Evolutionary conservation across 2,113 vertebrate species (phyloP).

Genomic region (Megalops atlanticus): DNA sequence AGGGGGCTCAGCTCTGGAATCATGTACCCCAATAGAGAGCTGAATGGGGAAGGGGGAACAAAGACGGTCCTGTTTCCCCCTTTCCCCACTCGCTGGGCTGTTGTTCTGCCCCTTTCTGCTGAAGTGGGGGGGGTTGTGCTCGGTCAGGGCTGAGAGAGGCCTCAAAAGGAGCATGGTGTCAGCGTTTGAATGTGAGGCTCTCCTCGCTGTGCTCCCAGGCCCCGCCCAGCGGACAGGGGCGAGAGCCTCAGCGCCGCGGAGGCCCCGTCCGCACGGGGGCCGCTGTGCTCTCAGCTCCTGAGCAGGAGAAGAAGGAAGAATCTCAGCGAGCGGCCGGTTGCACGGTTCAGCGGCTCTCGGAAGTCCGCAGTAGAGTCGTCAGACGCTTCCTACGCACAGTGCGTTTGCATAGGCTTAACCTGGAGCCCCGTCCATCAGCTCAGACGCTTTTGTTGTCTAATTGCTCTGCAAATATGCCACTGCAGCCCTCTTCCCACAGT

Average conservation of each 20-base stretch:
- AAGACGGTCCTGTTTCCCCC: constrained; percentile 83
- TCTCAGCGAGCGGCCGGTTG: constrained; percentile 61
- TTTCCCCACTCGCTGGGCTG: constrained; percentile 81
- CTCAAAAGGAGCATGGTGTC: constrained; percentile 77
- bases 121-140: constrained; percentile 69
- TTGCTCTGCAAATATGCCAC: constrained; percentile 70
- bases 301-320: constrained; percentile 12
- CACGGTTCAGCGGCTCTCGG: constrained; percentile 43
- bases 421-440: constrained; percentile 56
- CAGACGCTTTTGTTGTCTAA: constrained; percentile 57
- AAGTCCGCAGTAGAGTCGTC: background rate
- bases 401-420: constrained; percentile 58
- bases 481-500: constrained; percentile 43
- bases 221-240: constrained; percentile 57
- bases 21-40: constrained; percentile 80
- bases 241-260: constrained; percentile 65
- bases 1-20: constrained; percentile 68
- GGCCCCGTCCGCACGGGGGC: constrained; percentile 40
- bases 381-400: constrained; percentile 29
- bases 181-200: constrained; percentile 76
- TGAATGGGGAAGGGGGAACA: constrained; percentile 74
- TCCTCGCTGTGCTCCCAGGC: constrained; percentile 54
- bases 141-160: constrained; percentile 78
- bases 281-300: constrained; percentile 45
- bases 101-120: constrained; percentile 81